These are phyloP conservation scores for Epinephelus cyanopodus DNA, from an alignment of 2,113 vertebrate genomes.

Conservation along the genomic window DNA sequence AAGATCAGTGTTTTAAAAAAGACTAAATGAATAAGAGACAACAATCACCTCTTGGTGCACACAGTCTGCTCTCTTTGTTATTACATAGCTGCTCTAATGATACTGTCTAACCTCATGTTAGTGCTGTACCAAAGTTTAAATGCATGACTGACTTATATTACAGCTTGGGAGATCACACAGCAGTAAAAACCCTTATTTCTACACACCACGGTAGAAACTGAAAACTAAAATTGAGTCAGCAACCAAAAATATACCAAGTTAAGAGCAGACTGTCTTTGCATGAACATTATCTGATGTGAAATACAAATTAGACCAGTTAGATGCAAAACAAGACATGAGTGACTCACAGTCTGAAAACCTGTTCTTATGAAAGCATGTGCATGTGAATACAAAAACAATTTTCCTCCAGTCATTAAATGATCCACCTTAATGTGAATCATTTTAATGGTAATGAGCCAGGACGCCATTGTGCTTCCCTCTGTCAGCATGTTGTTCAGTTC, in stretches of 20 bases:
- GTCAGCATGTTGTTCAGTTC: slow-evolving; percentile 10
- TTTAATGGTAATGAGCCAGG: neutral
- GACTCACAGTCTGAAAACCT: slow-evolving; percentile 1
- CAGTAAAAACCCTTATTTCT: neutral
- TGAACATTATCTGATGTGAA: slow-evolving; percentile 11
- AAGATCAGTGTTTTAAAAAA: neutral
- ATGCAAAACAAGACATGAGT: slow-evolving; percentile 9
- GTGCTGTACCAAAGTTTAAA: slow-evolving; percentile 15
- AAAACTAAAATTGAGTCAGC: slow-evolving; percentile 2
- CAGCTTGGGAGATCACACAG: slow-evolving; percentile 23
- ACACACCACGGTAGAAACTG: neutral
- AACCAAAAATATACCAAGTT: slow-evolving; percentile 1
- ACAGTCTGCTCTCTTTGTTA: neutral
- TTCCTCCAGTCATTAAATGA: neutral
- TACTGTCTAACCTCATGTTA: slow-evolving; percentile 1
- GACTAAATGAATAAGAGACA: neutral
- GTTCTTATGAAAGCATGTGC: neutral
- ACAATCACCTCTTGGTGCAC: neutral
- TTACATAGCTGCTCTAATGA: slow-evolving; percentile 21
- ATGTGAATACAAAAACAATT: neutral
- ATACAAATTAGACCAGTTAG: slow-evolving; percentile 20
- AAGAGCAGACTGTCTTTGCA: slow-evolving; percentile 18
- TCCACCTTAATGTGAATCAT: neutral
- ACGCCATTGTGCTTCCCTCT: neutral
- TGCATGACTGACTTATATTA: slow-evolving; percentile 18